Percentiles rank a stretch among this genome's conserved stretches.
These are phyloP conservation scores for Scaeva pyrastri DNA, from an alignment of 2,888 invertebrate genomes.

Conservation along the genomic window DNA sequence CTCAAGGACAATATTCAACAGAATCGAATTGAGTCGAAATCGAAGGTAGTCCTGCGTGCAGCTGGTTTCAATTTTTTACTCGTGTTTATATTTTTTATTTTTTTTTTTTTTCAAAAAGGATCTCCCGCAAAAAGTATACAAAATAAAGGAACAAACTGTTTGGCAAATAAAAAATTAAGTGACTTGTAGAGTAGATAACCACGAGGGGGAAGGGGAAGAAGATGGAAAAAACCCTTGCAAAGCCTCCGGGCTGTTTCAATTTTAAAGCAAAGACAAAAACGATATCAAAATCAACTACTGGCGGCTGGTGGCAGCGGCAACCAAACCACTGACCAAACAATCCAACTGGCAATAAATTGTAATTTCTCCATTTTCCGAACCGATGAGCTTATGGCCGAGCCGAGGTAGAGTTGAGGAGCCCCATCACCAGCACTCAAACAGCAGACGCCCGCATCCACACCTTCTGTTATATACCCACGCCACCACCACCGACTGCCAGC, in stretches of 20 bases:
- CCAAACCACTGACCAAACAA: conserved; percentile 71
- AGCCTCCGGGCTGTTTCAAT: conserved; percentile 68
- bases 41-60: conserved; percentile 61
- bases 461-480: neutral
- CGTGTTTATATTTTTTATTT: too few species aligned
- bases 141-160: conserved; percentile 37
- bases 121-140: conserved; percentile 22
- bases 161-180: conserved; percentile 49
- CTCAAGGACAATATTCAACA: conserved; percentile 69
- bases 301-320: conserved; percentile 11
- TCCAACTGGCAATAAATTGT: conserved; percentile 74
- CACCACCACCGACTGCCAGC: neutral
- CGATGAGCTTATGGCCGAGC: conserved; percentile 71
- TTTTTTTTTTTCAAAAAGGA: conserved; percentile 12
- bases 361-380: conserved; percentile 74
- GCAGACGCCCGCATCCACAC: neutral
- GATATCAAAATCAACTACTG: conserved; percentile 61
- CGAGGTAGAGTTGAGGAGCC: neutral
- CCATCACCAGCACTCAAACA: conserved; percentile 2
- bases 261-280: conserved; percentile 65
- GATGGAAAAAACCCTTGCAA: conserved; percentile 41
- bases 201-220: too few species aligned
- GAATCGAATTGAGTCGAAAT: conserved; percentile 52
- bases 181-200: conserved; percentile 43
- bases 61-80: conserved; percentile 69